Conservation (phyloP, 1,140 invertebrate genomes). For the Vollenhovia emeryi region DNA sequence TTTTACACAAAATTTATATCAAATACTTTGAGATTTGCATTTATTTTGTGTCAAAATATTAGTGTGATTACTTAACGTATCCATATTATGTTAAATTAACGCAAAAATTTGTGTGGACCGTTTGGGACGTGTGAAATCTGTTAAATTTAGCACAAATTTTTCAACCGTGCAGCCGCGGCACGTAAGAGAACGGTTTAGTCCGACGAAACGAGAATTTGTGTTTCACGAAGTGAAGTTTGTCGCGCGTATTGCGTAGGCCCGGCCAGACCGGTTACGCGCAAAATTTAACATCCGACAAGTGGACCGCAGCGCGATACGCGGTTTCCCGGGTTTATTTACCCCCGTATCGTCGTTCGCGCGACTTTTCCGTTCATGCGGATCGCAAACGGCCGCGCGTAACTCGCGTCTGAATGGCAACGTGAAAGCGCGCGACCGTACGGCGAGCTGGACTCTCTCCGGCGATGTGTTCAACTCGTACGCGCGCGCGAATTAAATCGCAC, state of each 20-base stretch:
- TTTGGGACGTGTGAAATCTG: no score
- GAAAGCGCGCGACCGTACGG: constrained; percentile 4
- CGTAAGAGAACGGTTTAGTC: neutral
- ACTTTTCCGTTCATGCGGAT: neutral
- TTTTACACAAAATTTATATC: no score
- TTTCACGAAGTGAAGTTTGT: neutral
- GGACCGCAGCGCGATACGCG: neutral
- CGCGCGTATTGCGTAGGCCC: neutral
- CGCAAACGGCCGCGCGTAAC: neutral
- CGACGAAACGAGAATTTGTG: neutral
- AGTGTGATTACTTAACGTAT: no score
- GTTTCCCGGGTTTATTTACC: neutral
- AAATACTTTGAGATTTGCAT: no score
- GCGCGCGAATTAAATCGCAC: constrained; percentile 39
- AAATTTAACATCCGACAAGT: neutral
- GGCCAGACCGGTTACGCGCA: neutral
- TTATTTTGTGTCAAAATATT: no score
- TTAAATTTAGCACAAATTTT: no score
- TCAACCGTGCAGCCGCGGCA: no score
- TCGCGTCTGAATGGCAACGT: neutral
- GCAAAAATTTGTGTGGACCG: no score
- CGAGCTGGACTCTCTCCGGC: neutral
- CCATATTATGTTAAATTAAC: no score
- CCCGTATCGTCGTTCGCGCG: neutral
- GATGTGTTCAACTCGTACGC: neutral